phyloP scores from a whole-genome alignment of 2,888 invertebrate species.

The Meandrusa payeni region DNA sequence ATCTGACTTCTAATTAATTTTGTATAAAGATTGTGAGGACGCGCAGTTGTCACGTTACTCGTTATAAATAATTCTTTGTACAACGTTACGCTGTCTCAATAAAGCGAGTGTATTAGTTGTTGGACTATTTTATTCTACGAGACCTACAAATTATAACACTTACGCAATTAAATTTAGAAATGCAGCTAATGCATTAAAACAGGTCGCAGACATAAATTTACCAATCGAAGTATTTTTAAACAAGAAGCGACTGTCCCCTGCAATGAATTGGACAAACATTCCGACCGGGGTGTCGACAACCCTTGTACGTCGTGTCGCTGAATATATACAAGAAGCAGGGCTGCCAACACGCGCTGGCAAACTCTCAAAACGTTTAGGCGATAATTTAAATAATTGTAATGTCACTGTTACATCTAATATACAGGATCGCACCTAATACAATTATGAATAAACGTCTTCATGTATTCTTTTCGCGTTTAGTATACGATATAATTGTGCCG shows the following conservation, averaged over 20 bases:
- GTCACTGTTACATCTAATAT: neutral
- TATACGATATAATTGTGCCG: too few species aligned
- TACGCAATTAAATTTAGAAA: too few species aligned
- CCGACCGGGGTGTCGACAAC: neutral
- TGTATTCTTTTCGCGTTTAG: too few species aligned
- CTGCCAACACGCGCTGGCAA: neutral
- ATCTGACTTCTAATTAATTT: too few species aligned
- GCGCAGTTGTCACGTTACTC: too few species aligned
- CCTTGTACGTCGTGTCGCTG: conserved; percentile 8
- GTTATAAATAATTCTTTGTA: too few species aligned
- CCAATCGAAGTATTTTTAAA: neutral
- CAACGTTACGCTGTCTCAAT: too few species aligned
- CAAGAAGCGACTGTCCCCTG: neutral
- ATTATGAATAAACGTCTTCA: neutral
- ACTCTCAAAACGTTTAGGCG: conserved; percentile 8
- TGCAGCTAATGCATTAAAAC: too few species aligned
- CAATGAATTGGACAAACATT: conserved; percentile 11
- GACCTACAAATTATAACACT: too few species aligned
- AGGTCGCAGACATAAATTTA: neutral
- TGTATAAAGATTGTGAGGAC: too few species aligned
- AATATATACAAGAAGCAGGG: conserved; percentile 4
- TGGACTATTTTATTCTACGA: too few species aligned
- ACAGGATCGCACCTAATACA: neutral
- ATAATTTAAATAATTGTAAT: conserved; percentile 9
- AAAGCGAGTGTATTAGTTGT: too few species aligned